Evolutionary conservation across 2,888 invertebrate species (phyloP).

Genomic region (Cabera pusaria): DNA sequence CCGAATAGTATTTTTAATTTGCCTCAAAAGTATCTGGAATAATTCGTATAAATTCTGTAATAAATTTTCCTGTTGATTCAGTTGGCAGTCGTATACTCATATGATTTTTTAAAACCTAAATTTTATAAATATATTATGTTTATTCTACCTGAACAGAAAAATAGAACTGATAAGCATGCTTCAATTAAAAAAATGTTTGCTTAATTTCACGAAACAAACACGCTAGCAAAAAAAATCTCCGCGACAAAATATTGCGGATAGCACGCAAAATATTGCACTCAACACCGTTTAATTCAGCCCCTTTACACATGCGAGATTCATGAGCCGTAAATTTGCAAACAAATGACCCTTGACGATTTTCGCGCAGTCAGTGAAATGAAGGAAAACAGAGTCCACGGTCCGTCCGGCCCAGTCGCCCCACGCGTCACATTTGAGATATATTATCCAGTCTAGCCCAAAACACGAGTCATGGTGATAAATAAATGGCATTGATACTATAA

Average conservation of each 20-base stretch:
- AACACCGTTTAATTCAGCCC: conserved; percentile 40
- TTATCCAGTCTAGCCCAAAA: conserved; percentile 44
- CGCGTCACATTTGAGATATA: conserved; percentile 53
- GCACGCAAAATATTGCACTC: conserved; percentile 19
- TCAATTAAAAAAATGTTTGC: not conserved
- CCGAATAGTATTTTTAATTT: too few relatives aligned
- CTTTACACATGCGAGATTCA: conserved; percentile 60
- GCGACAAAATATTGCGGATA: conserved; percentile 10
- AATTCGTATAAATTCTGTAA: too few relatives aligned
- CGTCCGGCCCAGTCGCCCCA: conserved; percentile 37
- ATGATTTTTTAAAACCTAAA: too few relatives aligned
- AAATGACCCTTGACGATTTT: conserved; percentile 77
- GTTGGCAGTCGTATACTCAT: too few relatives aligned
- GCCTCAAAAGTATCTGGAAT: too few relatives aligned
- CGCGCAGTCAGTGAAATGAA: conserved; percentile 71
- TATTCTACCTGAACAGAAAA: too few relatives aligned
- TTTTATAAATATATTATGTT: too few relatives aligned
- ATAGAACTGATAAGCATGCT: conserved; percentile 8
- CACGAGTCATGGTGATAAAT: conserved; percentile 50
- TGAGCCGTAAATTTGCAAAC: conserved; percentile 70
- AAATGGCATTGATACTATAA: conserved; percentile 33
- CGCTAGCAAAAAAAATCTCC: too few relatives aligned
- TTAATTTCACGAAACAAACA: conserved; percentile 7
- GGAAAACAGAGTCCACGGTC: conserved; percentile 59
- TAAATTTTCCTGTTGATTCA: too few relatives aligned